A percentile compares a stretch with the other conserved stretches of the same genome.
These are phyloP conservation scores for Chaetogeoica ovagalla DNA, from an alignment of 2,888 invertebrate genomes.

Conservation along the genomic window DNA sequence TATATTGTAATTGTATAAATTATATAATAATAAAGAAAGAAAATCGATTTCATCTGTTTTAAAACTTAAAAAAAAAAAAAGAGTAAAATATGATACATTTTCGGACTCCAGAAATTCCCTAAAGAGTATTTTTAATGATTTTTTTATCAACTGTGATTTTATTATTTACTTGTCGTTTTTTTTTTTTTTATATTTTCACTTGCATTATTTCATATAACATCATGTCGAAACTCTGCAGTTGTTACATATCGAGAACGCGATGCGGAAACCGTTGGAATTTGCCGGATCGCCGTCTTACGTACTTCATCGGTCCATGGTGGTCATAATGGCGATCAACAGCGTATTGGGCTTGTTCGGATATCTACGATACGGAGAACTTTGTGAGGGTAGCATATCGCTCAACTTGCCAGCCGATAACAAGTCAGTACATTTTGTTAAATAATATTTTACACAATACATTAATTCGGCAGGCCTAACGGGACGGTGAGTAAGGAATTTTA, in stretches of 20 bases:
- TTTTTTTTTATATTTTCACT: too few species aligned
- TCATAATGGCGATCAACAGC: conserved; percentile 62
- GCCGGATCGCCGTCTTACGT: conserved; percentile 62
- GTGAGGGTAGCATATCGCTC: conserved; percentile 63
- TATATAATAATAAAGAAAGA: too few species aligned
- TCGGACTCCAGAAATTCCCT: too few species aligned
- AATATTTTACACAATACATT: too few species aligned
- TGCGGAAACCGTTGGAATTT: conserved; percentile 62
- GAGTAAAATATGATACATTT: too few species aligned
- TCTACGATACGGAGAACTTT: conserved; percentile 62
- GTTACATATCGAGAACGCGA: conserved; percentile 65
- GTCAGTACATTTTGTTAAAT: background rate
- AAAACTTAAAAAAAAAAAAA: too few species aligned
- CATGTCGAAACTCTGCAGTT: conserved; percentile 57
- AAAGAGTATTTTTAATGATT: background rate
- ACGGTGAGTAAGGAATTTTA: too few species aligned
- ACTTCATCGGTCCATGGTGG: conserved; percentile 62
- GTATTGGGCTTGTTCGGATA: conserved; percentile 66
- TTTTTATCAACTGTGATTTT: background rate
- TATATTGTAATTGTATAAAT: too few species aligned
- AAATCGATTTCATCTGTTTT: too few species aligned
- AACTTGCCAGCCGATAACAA: conserved; percentile 60
- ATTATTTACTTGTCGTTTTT: too few species aligned
- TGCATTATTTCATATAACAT: too few species aligned
- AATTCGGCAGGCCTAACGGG: too few species aligned